phyloP scores from a whole-genome alignment of 1,140 invertebrate species.

The Rhopalosiphum maidis region DNA sequence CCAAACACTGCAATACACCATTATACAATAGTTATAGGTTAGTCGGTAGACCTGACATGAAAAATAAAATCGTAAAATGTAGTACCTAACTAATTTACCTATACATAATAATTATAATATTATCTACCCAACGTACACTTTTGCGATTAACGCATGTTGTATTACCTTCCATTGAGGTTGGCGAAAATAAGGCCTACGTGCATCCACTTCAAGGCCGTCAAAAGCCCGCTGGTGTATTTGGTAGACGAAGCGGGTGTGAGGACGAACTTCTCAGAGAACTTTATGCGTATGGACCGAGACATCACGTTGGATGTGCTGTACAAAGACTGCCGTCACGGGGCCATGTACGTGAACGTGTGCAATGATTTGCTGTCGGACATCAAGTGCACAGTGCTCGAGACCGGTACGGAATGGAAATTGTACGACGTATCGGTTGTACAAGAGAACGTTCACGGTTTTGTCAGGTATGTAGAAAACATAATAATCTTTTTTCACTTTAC shows the following conservation, averaged over 20 bases:
- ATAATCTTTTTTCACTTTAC: background rate
- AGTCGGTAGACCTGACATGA: too few relatives aligned
- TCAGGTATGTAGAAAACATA: background rate
- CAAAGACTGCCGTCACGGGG: conserved; percentile 28
- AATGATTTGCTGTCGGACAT: conserved; percentile 36
- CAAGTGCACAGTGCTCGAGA: background rate
- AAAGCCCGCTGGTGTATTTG: conserved; percentile 27
- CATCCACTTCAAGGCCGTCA: conserved; percentile 37
- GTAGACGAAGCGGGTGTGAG: conserved; percentile 44
- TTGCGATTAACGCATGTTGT: background rate
- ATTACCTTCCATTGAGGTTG: background rate
- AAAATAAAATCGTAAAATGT: too few relatives aligned
- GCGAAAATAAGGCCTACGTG: background rate
- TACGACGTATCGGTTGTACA: background rate
- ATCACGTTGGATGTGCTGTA: conserved; percentile 33
- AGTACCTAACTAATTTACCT: too few relatives aligned
- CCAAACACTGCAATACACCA: too few relatives aligned
- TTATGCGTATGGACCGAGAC: conserved; percentile 32
- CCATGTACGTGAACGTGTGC: conserved; percentile 30
- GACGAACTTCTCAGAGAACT: conserved; percentile 38
- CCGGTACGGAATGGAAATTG: conserved; percentile 15
- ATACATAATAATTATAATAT: too few relatives aligned
- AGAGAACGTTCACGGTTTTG: conserved; percentile 25
- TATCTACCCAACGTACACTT: too few relatives aligned
- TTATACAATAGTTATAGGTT: too few relatives aligned